Evolutionary conservation across 2,888 invertebrate species (phyloP).

Genomic region (Drosophila meridionalis): DNA sequence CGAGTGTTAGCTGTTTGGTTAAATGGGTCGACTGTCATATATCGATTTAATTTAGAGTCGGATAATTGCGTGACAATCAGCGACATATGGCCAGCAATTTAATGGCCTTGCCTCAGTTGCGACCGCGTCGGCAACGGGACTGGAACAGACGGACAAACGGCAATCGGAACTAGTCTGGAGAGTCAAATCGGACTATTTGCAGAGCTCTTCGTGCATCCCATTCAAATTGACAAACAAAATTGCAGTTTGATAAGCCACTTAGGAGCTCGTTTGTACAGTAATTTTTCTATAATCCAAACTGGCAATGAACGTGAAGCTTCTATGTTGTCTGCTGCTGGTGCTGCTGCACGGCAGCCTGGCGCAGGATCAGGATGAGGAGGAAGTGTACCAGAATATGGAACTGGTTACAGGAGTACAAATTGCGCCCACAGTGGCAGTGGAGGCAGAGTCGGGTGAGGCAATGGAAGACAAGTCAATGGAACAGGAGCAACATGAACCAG

Average conservation of each 20-base stretch:
- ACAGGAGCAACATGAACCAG: neutral
- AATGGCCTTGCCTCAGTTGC: conserved; percentile 55
- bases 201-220: conserved; percentile 44
- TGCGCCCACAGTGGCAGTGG: neutral
- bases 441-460: neutral
- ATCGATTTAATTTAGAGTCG: conserved; percentile 69
- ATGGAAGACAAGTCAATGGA: neutral
- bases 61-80: conserved; percentile 78
- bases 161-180: neutral
- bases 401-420: neutral
- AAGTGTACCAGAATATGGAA: neutral
- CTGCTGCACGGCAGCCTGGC: conserved; percentile 31
- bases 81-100: conserved; percentile 49
- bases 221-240: neutral
- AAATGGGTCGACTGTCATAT: conserved; percentile 30
- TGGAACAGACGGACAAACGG: conserved; percentile 12
- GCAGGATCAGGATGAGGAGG: conserved; percentile 2
- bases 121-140: conserved; percentile 32
- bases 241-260: conserved; percentile 34
- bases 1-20: conserved; percentile 5
- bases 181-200: conserved; percentile 34
- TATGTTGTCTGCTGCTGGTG: conserved; percentile 38
- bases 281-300: neutral
- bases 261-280: neutral
- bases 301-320: conserved; percentile 36